These are phyloP conservation scores for Tethya wilhelma DNA, from an alignment of 37 sponge, comb jelly and placozoan species.

Conservation along the genomic window DNA sequence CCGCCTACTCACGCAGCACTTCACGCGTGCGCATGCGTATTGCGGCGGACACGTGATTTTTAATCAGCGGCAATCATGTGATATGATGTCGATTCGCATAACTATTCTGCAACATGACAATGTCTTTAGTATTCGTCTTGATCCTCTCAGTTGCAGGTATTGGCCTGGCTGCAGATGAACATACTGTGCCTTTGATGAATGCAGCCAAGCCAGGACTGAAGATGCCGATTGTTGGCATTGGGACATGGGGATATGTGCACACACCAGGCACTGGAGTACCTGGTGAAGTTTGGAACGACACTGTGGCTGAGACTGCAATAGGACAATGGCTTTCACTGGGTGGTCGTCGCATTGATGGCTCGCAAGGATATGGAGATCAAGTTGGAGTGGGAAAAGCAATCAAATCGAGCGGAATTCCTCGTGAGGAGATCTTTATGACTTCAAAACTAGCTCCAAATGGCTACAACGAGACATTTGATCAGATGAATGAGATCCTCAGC, in stretches of 20 bases:
- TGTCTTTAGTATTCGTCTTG: neutral
- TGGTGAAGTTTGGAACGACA: slow-evolving; percentile 38
- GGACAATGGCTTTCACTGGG: slow-evolving; percentile 12
- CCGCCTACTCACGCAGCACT: too few relatives aligned
- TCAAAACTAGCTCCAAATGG: slow-evolving; percentile 50
- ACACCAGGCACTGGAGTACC: neutral
- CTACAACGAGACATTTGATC: slow-evolving; percentile 21
- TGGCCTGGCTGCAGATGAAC: neutral
- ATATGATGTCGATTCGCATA: too few relatives aligned
- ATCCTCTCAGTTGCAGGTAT: neutral
- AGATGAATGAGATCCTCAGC: slow-evolving; percentile 8
- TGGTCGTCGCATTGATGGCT: slow-evolving; percentile 19
- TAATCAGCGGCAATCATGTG: too few relatives aligned
- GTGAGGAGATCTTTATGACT: slow-evolving; percentile 40
- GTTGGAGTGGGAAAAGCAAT: slow-evolving; percentile 25
- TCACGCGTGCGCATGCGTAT: neutral
- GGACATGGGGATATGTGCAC: slow-evolving; percentile 28
- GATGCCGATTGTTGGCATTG: slow-evolving; percentile 40
- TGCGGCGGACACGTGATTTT: too few relatives aligned
- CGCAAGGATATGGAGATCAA: slow-evolving; percentile 19
- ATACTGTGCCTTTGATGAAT: slow-evolving; percentile 15
- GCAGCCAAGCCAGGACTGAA: slow-evolving; percentile 28
- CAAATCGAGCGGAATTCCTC: slow-evolving; percentile 17
- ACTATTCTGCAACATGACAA: too few relatives aligned
- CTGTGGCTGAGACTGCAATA: slow-evolving; percentile 26